phyloP scores from a whole-genome alignment of 1,140 invertebrate species.

The Hylaeus anthracinus region DNA sequence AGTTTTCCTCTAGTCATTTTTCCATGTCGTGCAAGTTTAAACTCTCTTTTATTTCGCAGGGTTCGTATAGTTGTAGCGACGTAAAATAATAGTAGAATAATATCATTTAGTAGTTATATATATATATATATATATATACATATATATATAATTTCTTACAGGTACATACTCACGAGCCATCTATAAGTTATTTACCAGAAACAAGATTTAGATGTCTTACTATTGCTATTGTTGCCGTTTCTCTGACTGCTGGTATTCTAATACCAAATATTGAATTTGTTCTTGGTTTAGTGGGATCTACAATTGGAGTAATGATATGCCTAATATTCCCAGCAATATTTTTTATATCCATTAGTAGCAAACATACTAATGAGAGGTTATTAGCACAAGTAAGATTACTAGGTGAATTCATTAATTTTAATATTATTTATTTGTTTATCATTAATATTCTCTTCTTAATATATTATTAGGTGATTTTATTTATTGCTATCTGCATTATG shows the following conservation, averaged over 20 bases:
- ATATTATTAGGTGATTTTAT: constrained; percentile 84
- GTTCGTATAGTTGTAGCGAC: constrained; percentile 81
- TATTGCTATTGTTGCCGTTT: constrained; percentile 86
- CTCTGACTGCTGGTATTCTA: constrained; percentile 88
- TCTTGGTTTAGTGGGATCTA: constrained; percentile 94
- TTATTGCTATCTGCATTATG: constrained; percentile 90
- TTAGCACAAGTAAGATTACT: constrained; percentile 84
- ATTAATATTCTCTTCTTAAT: constrained; percentile 32
- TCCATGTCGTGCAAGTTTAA: constrained; percentile 95
- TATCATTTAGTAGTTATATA: background rate
- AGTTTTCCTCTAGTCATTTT: constrained; percentile 98
- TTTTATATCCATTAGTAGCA: constrained; percentile 87
- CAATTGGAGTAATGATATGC: constrained; percentile 96
- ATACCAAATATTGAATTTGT: constrained; percentile 96
- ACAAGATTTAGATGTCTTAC: constrained; percentile 90
- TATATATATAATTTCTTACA: constrained; percentile 41
- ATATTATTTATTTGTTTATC: constrained; percentile 7
- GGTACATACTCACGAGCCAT: constrained; percentile 81
- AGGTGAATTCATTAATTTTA: constrained; percentile 4
- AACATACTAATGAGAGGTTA: constrained; percentile 87
- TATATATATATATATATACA: background rate
- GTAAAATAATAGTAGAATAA: background rate
- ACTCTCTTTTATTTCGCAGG: constrained; percentile 94
- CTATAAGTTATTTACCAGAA: constrained; percentile 88
- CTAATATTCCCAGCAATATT: constrained; percentile 93